phyloP scores from a whole-genome alignment of 2,888 invertebrate genomes.

The Acrocera orbiculus region DNA sequence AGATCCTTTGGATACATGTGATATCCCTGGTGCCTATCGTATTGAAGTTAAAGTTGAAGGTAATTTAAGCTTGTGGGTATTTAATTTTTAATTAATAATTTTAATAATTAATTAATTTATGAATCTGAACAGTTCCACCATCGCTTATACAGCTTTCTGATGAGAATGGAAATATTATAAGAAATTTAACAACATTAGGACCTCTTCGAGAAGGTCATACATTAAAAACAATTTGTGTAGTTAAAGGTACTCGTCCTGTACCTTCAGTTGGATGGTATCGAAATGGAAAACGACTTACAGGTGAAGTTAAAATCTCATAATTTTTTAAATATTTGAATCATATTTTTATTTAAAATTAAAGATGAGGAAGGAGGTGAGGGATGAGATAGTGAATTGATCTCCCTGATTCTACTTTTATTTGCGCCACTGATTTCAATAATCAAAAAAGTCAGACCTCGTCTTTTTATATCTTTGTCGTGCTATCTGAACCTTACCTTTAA shows the following conservation, averaged over 20 bases:
- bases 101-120: slow-evolving; percentile 6
- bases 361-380: too few species aligned
- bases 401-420: too few species aligned
- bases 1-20: slow-evolving; percentile 55
- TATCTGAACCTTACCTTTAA: too few species aligned
- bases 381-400: too few species aligned
- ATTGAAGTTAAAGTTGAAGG: slow-evolving; percentile 55
- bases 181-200: slow-evolving; percentile 34
- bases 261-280: slow-evolving; percentile 76
- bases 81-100: not conserved
- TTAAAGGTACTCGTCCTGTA: slow-evolving; percentile 67
- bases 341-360: too few species aligned
- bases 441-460: too few species aligned
- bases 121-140: slow-evolving; percentile 57
- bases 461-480: too few species aligned
- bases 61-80: too few species aligned
- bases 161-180: slow-evolving; percentile 41
- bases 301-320: too few species aligned
- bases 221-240: slow-evolving; percentile 31
- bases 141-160: slow-evolving; percentile 52
- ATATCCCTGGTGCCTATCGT: slow-evolving; percentile 48
- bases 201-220: slow-evolving; percentile 29
- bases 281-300: too few species aligned
- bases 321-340: too few species aligned
- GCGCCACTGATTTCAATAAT: too few species aligned